Conservation (phyloP, 23 tunicate species). For the Styela clava region DNA sequence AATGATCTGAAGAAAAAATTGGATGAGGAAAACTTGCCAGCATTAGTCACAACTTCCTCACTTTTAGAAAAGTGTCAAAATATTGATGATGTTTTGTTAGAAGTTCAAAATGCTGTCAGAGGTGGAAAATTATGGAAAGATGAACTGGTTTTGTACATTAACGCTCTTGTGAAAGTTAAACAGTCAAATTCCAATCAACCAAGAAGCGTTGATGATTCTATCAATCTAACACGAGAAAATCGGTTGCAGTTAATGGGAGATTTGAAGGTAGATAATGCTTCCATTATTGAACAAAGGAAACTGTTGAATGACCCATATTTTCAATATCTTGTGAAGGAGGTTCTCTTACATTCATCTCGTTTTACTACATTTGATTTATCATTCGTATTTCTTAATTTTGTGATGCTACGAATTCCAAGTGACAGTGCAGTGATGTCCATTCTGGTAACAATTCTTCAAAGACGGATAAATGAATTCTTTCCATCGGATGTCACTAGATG, state of each 20-base stretch:
- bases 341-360: background rate
- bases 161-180: background rate
- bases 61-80: constrained; percentile 2
- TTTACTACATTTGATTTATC: constrained; percentile 16
- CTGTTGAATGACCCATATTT: constrained; percentile 9
- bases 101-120: constrained; percentile 4
- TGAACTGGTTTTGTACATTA: constrained; percentile 8
- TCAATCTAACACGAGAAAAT: no score
- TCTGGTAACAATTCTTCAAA: constrained; percentile 19
- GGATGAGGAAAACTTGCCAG: background rate
- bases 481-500: constrained; percentile 52
- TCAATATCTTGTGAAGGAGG: constrained; percentile 10
- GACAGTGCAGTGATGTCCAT: constrained; percentile 24
- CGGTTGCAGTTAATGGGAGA: no score
- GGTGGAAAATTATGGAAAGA: constrained; percentile 20
- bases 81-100: constrained; percentile 20
- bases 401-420: constrained; percentile 16
- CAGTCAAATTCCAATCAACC: background rate
- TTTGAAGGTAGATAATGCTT: background rate
- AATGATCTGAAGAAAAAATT: constrained; percentile 11
- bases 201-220: background rate
- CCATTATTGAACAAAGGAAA: background rate
- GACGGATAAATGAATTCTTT: constrained; percentile 55
- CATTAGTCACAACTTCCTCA: constrained; percentile 10
- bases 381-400: constrained; percentile 5